Percentiles rank a stretch among this genome's conserved stretches.
Conservation (phyloP, 1,140 invertebrate genomes). For the Drosophila truncata region DNA sequence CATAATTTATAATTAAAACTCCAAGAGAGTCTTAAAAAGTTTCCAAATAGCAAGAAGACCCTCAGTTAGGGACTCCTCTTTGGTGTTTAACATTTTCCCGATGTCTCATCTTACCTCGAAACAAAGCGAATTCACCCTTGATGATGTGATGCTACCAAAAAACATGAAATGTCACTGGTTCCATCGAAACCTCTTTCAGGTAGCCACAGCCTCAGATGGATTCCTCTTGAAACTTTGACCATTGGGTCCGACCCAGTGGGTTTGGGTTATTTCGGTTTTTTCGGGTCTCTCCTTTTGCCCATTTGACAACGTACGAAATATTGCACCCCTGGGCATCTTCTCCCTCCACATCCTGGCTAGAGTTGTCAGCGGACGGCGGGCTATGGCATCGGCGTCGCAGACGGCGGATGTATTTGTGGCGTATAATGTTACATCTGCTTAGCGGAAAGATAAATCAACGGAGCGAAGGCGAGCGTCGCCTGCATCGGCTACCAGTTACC, state of each 20-base stretch:
- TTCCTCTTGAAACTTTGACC: slow-evolving; percentile 43
- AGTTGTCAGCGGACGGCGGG: slow-evolving; percentile 68
- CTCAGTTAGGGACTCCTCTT: background rate
- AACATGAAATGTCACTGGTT: slow-evolving; percentile 44
- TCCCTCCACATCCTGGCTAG: slow-evolving; percentile 50
- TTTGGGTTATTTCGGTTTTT: slow-evolving; percentile 36
- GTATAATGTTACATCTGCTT: slow-evolving; percentile 84
- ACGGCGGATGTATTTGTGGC: slow-evolving; percentile 81
- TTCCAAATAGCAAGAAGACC: background rate
- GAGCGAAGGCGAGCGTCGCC: slow-evolving; percentile 57
- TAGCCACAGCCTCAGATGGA: slow-evolving; percentile 44
- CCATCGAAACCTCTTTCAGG: slow-evolving; percentile 36
- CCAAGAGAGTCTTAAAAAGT: background rate
- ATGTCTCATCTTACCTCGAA: slow-evolving; percentile 15
- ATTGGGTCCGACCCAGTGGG: slow-evolving; percentile 36
- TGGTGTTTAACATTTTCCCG: slow-evolving; percentile 4
- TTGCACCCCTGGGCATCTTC: slow-evolving; percentile 74
- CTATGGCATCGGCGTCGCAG: slow-evolving; percentile 20
- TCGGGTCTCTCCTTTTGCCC: slow-evolving; percentile 46
- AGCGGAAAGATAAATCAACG: slow-evolving; percentile 83
- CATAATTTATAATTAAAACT: no score
- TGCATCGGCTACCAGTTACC: slow-evolving; percentile 59
- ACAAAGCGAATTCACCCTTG: background rate
- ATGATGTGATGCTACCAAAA: slow-evolving; percentile 3
- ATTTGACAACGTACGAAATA: slow-evolving; percentile 83